Conservation (phyloP, 2,113 vertebrate species). For the Labrus mixtus region DNA sequence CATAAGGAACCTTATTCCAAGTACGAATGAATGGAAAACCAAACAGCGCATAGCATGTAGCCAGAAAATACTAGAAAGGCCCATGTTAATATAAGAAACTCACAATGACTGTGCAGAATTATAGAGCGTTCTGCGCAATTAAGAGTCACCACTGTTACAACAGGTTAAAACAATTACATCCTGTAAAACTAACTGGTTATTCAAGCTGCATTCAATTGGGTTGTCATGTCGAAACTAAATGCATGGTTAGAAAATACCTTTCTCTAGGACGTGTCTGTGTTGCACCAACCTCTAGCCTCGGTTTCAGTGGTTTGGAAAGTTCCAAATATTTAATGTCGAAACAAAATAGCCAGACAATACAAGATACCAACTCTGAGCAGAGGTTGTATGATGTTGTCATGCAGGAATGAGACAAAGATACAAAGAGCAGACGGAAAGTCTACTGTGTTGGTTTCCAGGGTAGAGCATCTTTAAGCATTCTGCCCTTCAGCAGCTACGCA, state of each 20-base stretch:
- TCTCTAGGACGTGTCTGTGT: conserved; percentile 25
- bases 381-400: conserved; percentile 12
- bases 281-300: conserved; percentile 45
- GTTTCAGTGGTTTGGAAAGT: conserved; percentile 18
- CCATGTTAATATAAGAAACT: neutral
- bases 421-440: neutral
- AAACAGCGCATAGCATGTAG: no score
- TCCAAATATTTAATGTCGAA: conserved; percentile 20
- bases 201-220: conserved; percentile 8
- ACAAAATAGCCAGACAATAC: conserved; percentile 36
- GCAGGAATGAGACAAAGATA: neutral
- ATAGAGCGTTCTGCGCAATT: no score
- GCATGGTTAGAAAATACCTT: conserved; percentile 13
- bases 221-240: conserved; percentile 10
- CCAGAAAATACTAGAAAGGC: no score
- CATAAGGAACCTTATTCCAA: no score
- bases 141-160: no score
- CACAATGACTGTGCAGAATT: neutral
- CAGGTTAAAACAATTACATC: neutral
- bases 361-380: conserved; percentile 27
- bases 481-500: no score
- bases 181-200: neutral
- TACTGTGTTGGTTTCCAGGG: no score
- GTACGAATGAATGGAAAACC: no score
- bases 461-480: neutral